Base-by-base conservation (phyloP, 2,888 invertebrate species). In the Arenicola marina region DNA sequence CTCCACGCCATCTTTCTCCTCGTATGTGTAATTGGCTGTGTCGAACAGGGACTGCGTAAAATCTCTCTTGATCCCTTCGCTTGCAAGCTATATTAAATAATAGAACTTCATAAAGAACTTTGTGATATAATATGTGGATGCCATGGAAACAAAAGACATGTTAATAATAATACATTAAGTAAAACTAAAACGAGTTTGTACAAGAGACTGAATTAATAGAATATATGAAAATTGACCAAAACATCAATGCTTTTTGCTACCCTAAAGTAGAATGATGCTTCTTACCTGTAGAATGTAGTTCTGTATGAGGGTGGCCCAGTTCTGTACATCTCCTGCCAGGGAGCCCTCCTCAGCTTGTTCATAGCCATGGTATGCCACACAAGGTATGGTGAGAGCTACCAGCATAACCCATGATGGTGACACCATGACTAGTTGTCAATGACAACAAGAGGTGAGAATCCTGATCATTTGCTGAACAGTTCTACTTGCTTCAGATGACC, bases 291-390 rank as follows among this genome's bases (percentile, higher is more conserved):
- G 66, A 45, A 84, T 83, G 64, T 84, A 84, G 67, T 84, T 84
- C 71, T 84, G 82, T 58, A 84, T 83, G 26, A 84, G 75, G 56
- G 77, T 77, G 1, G 83, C 84, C 84, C 84, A 84, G 73, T 84
- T 84, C 68, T 83, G 82, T 2, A 84, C 82, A 73, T 84, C 83
- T n/a, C 83, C 84, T 43, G 82, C 57, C 29, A 77, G 61, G 1
- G 68, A 66, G 1, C 73, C 73, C 55, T 56, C 54, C 2, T 63
- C 62, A n/a, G 33, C 53, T 15, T 33, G 34, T 21, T 57, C 56
- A 48, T 54, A 59, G 26, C 24, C 32, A 38, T 59, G 51, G 29
- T 59, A 59, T n/a, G n/a, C n/a, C n/a, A n/a, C n/a, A n/a, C n/a
- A n/a, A n/a, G n/a, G n/a, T n/a, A n/a, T n/a, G n/a, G n/a, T n/a